Conservation (phyloP, 2,888 invertebrate genomes). For the Lithosia quadra region DNA sequence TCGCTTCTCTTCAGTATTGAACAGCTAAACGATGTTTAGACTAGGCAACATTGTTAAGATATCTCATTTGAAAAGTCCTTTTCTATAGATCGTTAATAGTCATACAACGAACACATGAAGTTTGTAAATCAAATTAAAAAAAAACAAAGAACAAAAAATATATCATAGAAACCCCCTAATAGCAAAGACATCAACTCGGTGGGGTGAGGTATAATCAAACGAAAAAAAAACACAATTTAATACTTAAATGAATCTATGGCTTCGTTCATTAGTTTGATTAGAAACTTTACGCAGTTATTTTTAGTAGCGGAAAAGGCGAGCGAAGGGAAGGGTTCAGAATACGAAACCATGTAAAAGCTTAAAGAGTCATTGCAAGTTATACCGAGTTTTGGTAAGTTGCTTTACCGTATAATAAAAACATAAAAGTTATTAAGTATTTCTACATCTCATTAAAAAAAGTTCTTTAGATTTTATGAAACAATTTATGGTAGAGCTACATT, state of each 20-base stretch:
- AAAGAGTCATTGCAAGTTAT: not conserved
- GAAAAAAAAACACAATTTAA: not conserved
- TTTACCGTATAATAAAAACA: not conserved
- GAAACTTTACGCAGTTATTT: conserved; percentile 4
- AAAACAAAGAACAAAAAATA: not conserved
- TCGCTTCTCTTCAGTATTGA: conserved; percentile 12
- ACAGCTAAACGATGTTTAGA: not conserved
- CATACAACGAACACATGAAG: not conserved
- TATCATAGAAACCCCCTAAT: not conserved
- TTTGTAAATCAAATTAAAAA: too few relatives aligned
- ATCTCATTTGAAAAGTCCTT: not conserved
- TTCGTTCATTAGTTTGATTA: conserved; percentile 3
- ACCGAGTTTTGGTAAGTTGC: not conserved
- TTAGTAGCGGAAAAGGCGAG: not conserved
- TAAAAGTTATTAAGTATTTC: not conserved
- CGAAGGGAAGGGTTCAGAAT: not conserved
- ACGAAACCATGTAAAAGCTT: conserved; percentile 4
- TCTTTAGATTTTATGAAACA: not conserved
- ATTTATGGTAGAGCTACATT: not conserved
- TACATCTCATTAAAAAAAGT: not conserved
- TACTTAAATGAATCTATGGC: not conserved
- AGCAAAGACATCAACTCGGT: not conserved
- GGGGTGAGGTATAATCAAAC: not conserved
- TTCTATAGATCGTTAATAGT: not conserved
- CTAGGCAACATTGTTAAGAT: not conserved